Evolutionary conservation across 1,140 invertebrate species (phyloP).

Genomic region (Trichonephila inaurata): DNA sequence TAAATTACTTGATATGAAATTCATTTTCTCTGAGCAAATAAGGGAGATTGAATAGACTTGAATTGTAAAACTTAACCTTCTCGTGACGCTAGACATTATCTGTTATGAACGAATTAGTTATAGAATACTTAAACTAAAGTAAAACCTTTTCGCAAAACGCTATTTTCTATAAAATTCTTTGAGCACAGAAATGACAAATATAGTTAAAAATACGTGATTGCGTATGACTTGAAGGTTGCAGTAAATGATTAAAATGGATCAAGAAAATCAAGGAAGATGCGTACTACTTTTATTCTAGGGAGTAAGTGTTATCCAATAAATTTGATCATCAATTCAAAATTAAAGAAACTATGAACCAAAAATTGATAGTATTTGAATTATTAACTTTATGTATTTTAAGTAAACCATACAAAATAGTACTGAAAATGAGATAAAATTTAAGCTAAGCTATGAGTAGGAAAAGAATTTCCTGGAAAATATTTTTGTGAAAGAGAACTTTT

Average conservation of each 20-base stretch:
- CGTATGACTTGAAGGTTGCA: too few species aligned
- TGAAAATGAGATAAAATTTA: too few species aligned
- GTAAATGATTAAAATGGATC: neutral
- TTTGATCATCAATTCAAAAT: too few species aligned
- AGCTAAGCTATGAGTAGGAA: too few species aligned
- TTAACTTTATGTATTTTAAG: too few species aligned
- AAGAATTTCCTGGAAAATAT: too few species aligned
- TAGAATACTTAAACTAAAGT: neutral
- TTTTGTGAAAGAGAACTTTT: too few species aligned
- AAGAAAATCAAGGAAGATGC: neutral
- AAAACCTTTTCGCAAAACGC: neutral
- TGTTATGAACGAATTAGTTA: neutral
- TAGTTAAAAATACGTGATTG: neutral
- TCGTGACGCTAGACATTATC: neutral
- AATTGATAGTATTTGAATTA: too few species aligned
- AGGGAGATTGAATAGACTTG: neutral
- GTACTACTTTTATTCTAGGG: too few species aligned
- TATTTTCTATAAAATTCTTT: neutral
- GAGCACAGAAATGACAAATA: neutral
- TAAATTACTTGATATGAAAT: conserved; percentile 1
- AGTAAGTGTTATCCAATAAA: too few species aligned
- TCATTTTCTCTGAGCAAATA: neutral
- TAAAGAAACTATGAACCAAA: too few species aligned
- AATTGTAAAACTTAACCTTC: neutral
- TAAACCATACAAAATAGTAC: too few species aligned